Percentiles rank a stretch among this genome's conserved stretches.
Evolutionary conservation across 2,113 vertebrate species (phyloP).

Genomic region (Pangasianodon hypophthalmus): DNA sequence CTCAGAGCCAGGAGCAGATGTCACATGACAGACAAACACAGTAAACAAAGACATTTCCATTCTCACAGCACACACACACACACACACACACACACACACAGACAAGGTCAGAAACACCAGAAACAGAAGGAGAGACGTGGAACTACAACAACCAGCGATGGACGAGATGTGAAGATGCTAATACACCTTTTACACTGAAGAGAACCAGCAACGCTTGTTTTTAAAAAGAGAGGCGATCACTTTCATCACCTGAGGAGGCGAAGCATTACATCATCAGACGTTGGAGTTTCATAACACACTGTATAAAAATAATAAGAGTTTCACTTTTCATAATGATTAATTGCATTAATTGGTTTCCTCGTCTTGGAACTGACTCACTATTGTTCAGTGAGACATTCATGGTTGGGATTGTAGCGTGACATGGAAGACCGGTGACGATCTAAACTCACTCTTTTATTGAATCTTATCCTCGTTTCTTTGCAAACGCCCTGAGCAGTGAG

Average conservation of each 20-base stretch:
- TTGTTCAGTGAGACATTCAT: neutral
- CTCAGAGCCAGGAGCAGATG: neutral
- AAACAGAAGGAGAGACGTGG: neutral
- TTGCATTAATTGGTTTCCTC: neutral
- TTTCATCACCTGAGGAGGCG: neutral
- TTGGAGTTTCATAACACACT: neutral
- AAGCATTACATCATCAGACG: neutral
- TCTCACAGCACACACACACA: neutral
- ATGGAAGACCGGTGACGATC: no score
- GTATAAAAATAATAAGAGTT: no score
- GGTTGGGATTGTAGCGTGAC: neutral
- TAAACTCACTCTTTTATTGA: neutral
- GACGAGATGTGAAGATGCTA: neutral
- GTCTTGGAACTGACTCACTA: neutral
- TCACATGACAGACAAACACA: slow-evolving; percentile 1
- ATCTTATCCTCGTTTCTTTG: neutral
- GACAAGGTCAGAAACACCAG: neutral
- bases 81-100: neutral
- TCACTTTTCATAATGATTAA: neutral
- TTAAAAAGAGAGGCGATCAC: no score
- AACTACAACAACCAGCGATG: neutral
- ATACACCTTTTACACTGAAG: neutral
- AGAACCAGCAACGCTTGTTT: neutral
- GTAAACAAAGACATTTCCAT: slow-evolving; percentile 7
- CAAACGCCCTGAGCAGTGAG: neutral